phyloP scores from a whole-genome alignment of 2,797 vertebrate species.

The Falco biarmicus region DNA sequence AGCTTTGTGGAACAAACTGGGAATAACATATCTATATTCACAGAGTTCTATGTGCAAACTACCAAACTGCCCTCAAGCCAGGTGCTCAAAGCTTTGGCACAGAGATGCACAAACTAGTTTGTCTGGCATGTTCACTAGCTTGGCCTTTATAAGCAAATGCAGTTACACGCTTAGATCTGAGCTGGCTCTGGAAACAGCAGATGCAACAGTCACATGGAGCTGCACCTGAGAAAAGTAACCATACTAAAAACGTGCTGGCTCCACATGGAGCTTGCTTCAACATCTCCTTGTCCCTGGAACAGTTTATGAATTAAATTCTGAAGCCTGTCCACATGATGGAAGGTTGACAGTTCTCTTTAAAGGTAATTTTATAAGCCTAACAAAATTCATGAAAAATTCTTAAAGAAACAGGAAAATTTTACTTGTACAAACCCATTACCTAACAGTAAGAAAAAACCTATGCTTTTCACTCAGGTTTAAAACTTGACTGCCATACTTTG shows the following conservation, averaged over 20 bases:
- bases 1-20: background rate
- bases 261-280: background rate
- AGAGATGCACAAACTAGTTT: rapidly evolving
- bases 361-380: background rate
- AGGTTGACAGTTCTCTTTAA: background rate
- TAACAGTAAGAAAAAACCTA: background rate
- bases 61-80: background rate
- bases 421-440: background rate
- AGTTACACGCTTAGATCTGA: background rate
- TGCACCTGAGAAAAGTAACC: background rate
- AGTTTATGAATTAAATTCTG: background rate
- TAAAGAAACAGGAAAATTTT: background rate
- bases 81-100: background rate
- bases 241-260: background rate
- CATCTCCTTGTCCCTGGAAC: background rate
- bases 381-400: background rate
- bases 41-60: background rate
- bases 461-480: background rate
- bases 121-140: rapidly evolving
- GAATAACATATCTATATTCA: rapidly evolving
- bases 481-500: background rate
- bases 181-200: background rate
- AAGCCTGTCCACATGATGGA: background rate
- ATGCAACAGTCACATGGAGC: background rate
- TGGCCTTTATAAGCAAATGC: background rate